A percentile compares a stretch with the other conserved stretches of the same genome.
phyloP scores from a whole-genome alignment of 2,113 vertebrate genomes.

The Scytalopus superciliaris region DNA sequence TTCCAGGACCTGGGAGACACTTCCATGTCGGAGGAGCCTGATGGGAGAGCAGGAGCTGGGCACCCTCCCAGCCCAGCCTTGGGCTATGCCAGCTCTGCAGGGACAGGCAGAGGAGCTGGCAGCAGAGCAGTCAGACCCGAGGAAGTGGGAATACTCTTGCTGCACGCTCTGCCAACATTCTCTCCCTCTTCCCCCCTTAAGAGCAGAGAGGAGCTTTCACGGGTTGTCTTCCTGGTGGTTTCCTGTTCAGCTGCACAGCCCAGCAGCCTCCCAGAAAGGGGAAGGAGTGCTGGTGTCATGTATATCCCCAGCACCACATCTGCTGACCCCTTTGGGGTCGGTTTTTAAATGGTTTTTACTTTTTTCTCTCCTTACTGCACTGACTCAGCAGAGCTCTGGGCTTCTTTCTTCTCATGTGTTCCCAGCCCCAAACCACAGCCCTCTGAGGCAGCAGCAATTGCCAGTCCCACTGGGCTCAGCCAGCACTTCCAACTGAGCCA shows the following conservation, averaged over 20 bases:
- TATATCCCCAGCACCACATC: neutral
- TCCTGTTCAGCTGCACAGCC: neutral
- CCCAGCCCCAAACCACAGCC: conserved; percentile 20
- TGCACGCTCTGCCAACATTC: neutral
- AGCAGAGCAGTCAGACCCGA: neutral
- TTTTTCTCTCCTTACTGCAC: neutral
- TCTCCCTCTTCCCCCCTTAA: neutral
- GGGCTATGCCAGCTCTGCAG: neutral
- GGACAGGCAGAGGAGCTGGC: neutral
- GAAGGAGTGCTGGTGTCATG: neutral
- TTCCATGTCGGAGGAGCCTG: neutral
- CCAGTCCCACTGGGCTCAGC: neutral
- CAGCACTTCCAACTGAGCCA: neutral
- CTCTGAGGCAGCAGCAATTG: neutral
- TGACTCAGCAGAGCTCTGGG: conserved; percentile 22
- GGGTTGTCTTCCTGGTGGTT: neutral
- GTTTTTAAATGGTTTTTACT: neutral
- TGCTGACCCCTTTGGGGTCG: neutral
- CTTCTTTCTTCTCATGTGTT: neutral
- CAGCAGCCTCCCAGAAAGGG: neutral
- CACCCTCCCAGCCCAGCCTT: neutral
- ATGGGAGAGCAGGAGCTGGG: neutral
- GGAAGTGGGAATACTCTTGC: neutral
- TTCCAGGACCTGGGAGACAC: neutral
- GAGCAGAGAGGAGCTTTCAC: neutral